phyloP scores from a whole-genome alignment of 64 coral and sea anemone species.

The Dendrophyllia cribrosa region DNA sequence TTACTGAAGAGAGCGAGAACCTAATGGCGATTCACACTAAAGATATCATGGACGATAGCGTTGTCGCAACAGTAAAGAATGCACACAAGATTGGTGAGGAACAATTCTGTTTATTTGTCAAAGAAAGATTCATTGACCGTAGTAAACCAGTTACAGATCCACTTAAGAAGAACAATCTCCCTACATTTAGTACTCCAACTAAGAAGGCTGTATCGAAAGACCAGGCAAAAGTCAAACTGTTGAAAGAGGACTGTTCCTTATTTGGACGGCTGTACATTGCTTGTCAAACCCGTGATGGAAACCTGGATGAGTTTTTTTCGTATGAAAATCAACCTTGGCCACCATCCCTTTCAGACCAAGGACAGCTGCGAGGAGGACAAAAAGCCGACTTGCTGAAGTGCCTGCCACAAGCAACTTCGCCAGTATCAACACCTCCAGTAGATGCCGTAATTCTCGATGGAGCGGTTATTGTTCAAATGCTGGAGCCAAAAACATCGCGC shows the following conservation, averaged over 20 bases:
- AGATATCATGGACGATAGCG: slow-evolving; percentile 28
- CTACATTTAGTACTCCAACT: neutral
- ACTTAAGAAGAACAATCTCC: slow-evolving; percentile 25
- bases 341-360: slow-evolving; percentile 40
- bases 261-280: slow-evolving; percentile 11
- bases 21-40: slow-evolving; percentile 32
- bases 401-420: slow-evolving; percentile 62
- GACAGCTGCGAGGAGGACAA: slow-evolving; percentile 58
- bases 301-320: slow-evolving; percentile 21
- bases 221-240: neutral
- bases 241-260: slow-evolving; percentile 37
- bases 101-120: neutral
- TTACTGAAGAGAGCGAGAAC: neutral
- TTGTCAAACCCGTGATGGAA: slow-evolving; percentile 23
- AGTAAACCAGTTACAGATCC: slow-evolving; percentile 25
- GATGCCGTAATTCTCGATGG: slow-evolving; percentile 61
- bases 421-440: slow-evolving; percentile 15
- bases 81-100: slow-evolving; percentile 13
- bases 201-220: slow-evolving; percentile 33
- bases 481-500: slow-evolving; percentile 39
- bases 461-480: slow-evolving; percentile 61
- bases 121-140: neutral
- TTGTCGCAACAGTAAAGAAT: neutral
- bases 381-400: slow-evolving; percentile 57
- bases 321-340: slow-evolving; percentile 64